Conservation (phyloP, 2,113 vertebrate species). For the Myanophis thanlyinensis region DNA sequence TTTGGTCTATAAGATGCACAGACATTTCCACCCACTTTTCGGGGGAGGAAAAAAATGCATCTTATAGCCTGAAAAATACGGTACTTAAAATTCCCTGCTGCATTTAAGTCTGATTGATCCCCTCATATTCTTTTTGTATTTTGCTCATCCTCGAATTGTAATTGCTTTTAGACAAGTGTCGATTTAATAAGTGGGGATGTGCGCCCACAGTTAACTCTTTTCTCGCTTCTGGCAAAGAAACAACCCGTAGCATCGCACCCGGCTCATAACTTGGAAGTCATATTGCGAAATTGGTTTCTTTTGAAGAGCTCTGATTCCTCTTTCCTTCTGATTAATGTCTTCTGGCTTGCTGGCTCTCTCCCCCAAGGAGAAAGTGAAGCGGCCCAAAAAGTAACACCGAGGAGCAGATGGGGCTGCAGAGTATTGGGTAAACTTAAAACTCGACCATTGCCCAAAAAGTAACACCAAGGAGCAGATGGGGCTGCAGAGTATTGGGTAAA, state of each 20-base stretch:
- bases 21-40: no score
- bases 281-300: neutral
- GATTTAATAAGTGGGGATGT: neutral
- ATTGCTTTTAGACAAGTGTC: neutral
- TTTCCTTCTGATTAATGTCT: neutral
- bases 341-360: neutral
- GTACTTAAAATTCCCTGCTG: slow-evolving; percentile 19
- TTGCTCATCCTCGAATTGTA: neutral
- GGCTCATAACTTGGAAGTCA: neutral
- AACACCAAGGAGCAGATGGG: neutral
- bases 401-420: neutral
- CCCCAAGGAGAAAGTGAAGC: neutral
- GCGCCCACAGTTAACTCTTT: neutral
- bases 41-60: no score
- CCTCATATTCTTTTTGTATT: neutral
- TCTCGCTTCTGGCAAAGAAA: neutral
- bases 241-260: neutral
- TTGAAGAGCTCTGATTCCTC: neutral
- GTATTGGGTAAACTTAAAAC: neutral
- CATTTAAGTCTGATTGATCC: neutral
- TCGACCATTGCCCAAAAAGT: neutral
- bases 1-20: no score
- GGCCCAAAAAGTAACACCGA: neutral
- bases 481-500: neutral
- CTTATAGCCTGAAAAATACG: no score